Evolutionary conservation across 2,797 vertebrate species (phyloP).

Genomic region (Leptodactylus fallax): DNA sequence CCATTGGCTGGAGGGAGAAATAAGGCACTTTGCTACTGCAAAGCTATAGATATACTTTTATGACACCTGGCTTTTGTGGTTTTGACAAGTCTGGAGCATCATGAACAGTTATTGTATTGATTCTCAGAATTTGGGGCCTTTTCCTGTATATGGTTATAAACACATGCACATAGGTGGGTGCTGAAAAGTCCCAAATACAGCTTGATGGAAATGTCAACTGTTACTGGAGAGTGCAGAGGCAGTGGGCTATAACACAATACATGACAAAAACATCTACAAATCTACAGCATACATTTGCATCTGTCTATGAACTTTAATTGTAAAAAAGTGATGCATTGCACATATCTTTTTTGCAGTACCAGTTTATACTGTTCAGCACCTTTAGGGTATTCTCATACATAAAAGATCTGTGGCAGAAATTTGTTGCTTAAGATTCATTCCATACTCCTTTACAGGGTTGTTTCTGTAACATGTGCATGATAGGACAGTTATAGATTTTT

Average conservation of each 20-base stretch:
- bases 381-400: no score
- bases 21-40: neutral
- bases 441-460: no score
- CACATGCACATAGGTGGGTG: neutral
- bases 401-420: no score
- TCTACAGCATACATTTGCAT: no score
- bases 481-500: no score
- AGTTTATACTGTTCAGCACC: no score
- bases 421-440: no score
- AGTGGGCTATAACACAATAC: neutral
- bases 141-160: neutral
- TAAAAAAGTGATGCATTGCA: no score
- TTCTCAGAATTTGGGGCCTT: neutral
- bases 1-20: neutral
- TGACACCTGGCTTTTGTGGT: conserved; percentile 1
- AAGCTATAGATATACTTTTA: neutral
- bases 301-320: no score
- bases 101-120: neutral
- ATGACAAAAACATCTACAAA: neutral
- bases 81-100: neutral
- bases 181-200: neutral
- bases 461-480: no score
- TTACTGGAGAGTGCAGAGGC: neutral
- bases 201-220: neutral
- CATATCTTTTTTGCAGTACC: no score